Evolutionary conservation across 2,113 vertebrate genomes (phyloP).

Genomic region (Electrona antarctica): DNA sequence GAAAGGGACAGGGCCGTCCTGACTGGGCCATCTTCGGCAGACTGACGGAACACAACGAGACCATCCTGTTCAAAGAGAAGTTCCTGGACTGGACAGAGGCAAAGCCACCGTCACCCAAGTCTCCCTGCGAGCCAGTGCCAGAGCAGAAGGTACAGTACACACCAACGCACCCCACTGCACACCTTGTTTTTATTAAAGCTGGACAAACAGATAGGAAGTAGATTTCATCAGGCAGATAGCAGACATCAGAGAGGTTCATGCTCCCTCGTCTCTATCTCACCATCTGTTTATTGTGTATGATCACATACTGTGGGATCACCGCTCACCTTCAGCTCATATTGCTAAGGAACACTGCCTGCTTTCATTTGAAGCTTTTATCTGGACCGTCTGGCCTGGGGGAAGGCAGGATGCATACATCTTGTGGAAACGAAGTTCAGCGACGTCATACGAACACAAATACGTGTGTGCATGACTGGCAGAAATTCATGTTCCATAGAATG

Average conservation of each 20-base stretch:
- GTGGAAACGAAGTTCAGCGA: too few relatives aligned
- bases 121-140: conserved; percentile 69
- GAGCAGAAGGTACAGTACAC: conserved; percentile 84
- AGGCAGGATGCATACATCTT: too few relatives aligned
- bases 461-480: too few relatives aligned
- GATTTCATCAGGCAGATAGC: neutral
- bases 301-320: neutral
- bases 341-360: neutral
- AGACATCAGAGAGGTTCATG: neutral
- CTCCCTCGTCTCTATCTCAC: neutral
- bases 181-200: neutral
- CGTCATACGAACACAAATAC: too few relatives aligned
- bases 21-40: conserved; percentile 98
- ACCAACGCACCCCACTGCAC: neutral
- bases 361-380: too few relatives aligned
- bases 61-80: conserved; percentile 95
- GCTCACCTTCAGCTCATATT: neutral
- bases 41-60: conserved; percentile 96
- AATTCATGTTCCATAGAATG: too few relatives aligned
- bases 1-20: conserved; percentile 94
- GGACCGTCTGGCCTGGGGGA: too few relatives aligned
- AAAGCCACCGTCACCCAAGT: conserved; percentile 83
- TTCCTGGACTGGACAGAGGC: conserved; percentile 94
- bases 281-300: neutral
- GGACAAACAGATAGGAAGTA: neutral